These are phyloP conservation scores for Triplophysa yarkandensis DNA, from an alignment of 2,797 vertebrate species.

Conservation along the genomic window DNA sequence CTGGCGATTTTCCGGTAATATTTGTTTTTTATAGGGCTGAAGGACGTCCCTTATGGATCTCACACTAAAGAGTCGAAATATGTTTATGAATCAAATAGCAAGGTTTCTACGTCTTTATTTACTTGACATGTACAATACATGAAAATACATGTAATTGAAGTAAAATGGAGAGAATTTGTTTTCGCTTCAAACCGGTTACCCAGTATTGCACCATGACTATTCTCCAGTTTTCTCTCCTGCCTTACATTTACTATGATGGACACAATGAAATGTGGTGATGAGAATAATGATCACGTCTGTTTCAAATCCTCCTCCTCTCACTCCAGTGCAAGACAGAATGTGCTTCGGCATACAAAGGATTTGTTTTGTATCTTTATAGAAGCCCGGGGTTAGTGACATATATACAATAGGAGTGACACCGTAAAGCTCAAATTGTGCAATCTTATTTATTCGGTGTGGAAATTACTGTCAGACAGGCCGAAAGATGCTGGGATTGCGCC, in stretches of 20 bases:
- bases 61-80: conserved; percentile 40
- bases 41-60: conserved; percentile 42
- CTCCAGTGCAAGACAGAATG: neutral
- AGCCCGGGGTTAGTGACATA: conserved; percentile 19
- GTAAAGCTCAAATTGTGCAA: conserved; percentile 25
- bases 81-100: conserved; percentile 48
- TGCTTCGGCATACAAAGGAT: conserved; percentile 30
- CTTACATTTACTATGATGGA: conserved; percentile 29
- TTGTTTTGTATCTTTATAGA: conserved; percentile 29
- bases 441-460: conserved; percentile 30
- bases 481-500: conserved; percentile 30
- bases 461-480: conserved; percentile 36
- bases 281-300: conserved; percentile 37
- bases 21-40: conserved; percentile 50
- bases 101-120: conserved; percentile 24
- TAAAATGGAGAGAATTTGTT: neutral
- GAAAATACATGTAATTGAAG: conserved; percentile 16
- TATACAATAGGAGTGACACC: conserved; percentile 25
- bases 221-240: conserved; percentile 22
- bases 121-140: neutral
- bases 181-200: neutral
- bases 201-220: conserved; percentile 17
- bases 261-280: conserved; percentile 29
- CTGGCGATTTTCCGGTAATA: conserved; percentile 57
- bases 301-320: conserved; percentile 40